Percentiles rank a stretch among this genome's conserved stretches.
Evolutionary conservation across 2,113 vertebrate genomes (phyloP).

Genomic region (Trogon surrucura): DNA sequence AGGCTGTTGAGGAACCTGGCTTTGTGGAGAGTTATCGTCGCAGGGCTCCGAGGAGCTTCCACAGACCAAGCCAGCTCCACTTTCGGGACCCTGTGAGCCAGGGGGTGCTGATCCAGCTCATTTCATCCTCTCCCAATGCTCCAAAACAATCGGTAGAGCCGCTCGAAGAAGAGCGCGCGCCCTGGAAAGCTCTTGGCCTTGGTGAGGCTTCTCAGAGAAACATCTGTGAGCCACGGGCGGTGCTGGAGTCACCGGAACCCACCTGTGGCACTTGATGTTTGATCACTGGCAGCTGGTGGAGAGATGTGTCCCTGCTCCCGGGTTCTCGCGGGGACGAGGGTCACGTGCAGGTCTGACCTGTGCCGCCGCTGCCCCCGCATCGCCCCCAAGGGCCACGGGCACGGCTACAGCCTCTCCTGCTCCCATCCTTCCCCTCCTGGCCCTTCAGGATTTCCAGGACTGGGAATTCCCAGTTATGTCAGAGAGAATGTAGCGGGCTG

Average conservation of each 20-base stretch:
- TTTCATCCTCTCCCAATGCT: not conserved
- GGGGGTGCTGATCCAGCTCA: not conserved
- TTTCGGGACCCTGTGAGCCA: not conserved
- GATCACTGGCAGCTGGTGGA: not conserved
- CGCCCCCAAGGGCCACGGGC: not conserved
- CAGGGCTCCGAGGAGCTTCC: not conserved
- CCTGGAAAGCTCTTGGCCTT: not conserved
- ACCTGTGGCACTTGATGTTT: not conserved
- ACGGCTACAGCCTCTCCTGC: not conserved
- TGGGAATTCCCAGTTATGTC: not conserved
- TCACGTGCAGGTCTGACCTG: not conserved
- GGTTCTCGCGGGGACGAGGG: too few species aligned
- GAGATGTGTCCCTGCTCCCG: not conserved
- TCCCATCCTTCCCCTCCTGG: not conserved
- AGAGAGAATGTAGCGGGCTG: not conserved
- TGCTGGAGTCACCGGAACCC: not conserved
- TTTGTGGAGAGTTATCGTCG: not conserved
- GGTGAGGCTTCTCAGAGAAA: not conserved
- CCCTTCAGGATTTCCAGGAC: not conserved
- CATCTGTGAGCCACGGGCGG: accelerated
- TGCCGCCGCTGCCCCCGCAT: accelerated
- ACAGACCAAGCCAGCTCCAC: not conserved
- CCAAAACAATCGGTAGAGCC: not conserved
- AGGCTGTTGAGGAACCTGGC: not conserved
- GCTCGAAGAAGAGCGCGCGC: not conserved